Evolutionary conservation across 1,140 invertebrate species (phyloP).

Genomic region (Geopemphigus sp.): DNA sequence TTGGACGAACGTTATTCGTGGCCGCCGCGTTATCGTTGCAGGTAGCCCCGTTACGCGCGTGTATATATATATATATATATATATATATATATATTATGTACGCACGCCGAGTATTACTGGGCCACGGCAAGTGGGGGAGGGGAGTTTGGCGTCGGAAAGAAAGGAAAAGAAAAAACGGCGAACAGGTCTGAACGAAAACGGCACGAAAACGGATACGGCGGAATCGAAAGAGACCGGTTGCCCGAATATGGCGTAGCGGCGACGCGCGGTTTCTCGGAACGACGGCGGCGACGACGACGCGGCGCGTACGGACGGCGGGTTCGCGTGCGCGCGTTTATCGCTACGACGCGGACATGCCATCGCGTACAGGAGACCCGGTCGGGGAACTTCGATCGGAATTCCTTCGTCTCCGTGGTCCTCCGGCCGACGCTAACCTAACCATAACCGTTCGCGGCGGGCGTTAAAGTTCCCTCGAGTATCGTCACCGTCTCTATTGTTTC

Average conservation of each 20-base stretch:
- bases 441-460: not conserved
- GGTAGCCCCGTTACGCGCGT: too few species aligned
- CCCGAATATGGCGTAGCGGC: conserved; percentile 35
- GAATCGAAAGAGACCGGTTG: conserved; percentile 30
- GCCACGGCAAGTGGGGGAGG: too few species aligned
- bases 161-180: conserved; percentile 5
- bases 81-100: too few species aligned
- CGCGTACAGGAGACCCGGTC: conserved; percentile 13
- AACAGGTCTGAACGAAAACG: conserved; percentile 44
- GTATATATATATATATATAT: too few species aligned
- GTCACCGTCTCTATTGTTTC: too few species aligned
- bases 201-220: conserved; percentile 23
- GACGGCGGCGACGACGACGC: not conserved
- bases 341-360: conserved; percentile 17
- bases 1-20: too few species aligned
- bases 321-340: not conserved
- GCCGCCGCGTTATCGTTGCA: too few species aligned
- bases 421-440: not conserved
- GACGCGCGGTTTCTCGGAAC: conserved; percentile 33
- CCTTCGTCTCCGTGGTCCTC: conserved; percentile 16
- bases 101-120: too few species aligned
- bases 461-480: conserved; percentile 5
- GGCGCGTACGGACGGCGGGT: not conserved
- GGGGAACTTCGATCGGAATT: conserved; percentile 18
- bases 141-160: not conserved